A percentile compares a stretch with the other conserved stretches of the same genome.
These are phyloP conservation scores for Aspidiotus rigidus DNA, from an alignment of 2,888 invertebrate species.

Conservation along the genomic window DNA sequence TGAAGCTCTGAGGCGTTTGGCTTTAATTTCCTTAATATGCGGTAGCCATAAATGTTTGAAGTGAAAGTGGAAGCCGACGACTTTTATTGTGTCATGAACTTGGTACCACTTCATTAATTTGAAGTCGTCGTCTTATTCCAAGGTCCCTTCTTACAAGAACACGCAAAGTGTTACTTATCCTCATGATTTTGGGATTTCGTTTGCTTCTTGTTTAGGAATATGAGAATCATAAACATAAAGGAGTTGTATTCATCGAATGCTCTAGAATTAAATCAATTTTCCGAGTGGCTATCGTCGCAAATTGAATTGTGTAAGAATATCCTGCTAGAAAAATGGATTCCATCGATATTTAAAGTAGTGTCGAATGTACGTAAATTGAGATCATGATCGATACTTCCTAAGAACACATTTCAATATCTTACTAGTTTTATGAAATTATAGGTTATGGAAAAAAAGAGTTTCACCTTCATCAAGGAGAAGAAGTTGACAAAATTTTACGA, in stretches of 20 bases:
- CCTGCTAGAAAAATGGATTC: constrained; percentile 21
- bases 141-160: too few species aligned
- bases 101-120: too few species aligned
- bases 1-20: too few species aligned
- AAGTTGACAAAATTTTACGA: constrained; percentile 71
- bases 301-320: constrained; percentile 13
- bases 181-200: too few species aligned
- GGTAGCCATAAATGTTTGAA: too few species aligned
- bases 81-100: too few species aligned
- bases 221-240: constrained; percentile 6
- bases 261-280: constrained; percentile 17
- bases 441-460: background rate
- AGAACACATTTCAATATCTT: background rate
- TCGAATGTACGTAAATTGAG: background rate
- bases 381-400: too few species aligned
- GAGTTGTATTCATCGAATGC: constrained; percentile 15
- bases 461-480: constrained; percentile 40
- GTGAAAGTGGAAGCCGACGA: too few species aligned
- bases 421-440: background rate
- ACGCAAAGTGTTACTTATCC: too few species aligned
- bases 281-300: constrained; percentile 20
- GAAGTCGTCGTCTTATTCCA: too few species aligned
- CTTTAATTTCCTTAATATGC: too few species aligned
- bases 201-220: background rate
- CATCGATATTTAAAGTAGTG: constrained; percentile 27